These are phyloP conservation scores for Mus spretus DNA, from an alignment of 2,797 vertebrate species.

Conservation along the genomic window DNA sequence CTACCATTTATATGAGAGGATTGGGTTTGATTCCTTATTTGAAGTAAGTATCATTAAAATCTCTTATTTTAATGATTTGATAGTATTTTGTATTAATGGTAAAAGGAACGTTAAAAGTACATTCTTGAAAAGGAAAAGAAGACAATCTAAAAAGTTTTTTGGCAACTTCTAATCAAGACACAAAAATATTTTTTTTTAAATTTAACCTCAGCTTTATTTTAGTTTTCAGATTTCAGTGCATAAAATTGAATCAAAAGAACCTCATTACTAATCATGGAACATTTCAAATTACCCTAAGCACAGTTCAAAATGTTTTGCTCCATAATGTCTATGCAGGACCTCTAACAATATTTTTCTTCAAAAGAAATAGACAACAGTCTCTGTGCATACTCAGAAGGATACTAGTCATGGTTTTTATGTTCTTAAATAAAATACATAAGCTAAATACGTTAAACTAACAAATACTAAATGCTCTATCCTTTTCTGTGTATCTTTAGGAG, in stretches of 20 bases:
- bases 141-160: not conserved
- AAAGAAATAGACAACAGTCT: conserved; percentile 88
- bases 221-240: not conserved
- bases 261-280: not conserved
- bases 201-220: not conserved
- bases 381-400: conserved; percentile 91
- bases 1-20: not conserved
- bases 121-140: not conserved
- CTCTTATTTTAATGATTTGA: not conserved
- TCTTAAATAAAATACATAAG: conserved; percentile 88
- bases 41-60: not conserved
- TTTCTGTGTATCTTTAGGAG: conserved; percentile 93
- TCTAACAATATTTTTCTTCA: conserved; percentile 86
- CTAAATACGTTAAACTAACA: conserved; percentile 84
- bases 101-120: not conserved
- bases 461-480: conserved; percentile 92
- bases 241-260: not conserved
- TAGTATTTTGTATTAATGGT: conserved; percentile 28
- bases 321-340: not conserved
- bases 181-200: not conserved
- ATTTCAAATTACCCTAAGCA: not conserved
- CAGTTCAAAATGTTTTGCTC: not conserved
- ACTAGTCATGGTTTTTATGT: conserved; percentile 90
- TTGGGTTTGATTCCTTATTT: not conserved
- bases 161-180: not conserved